phyloP scores from a whole-genome alignment of 1,140 invertebrate species.

The Pteromalus puparum region DNA sequence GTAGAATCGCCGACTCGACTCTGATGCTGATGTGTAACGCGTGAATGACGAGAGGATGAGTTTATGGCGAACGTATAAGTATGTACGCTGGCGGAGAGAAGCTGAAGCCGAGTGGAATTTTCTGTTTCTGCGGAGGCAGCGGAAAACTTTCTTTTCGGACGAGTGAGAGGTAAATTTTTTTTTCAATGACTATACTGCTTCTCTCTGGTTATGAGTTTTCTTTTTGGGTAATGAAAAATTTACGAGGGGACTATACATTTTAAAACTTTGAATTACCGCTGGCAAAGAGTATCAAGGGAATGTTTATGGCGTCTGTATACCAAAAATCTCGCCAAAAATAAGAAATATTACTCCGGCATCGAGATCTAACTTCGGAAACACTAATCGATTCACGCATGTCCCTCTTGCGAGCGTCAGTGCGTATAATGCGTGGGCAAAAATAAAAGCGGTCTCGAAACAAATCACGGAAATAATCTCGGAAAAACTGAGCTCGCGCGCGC shows the following conservation, averaged over 20 bases:
- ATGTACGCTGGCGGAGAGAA: not conserved
- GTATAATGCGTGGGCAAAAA: not conserved
- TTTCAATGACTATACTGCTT: not conserved
- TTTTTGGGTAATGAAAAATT: not conserved
- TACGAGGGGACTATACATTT: not conserved
- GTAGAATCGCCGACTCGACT: not conserved
- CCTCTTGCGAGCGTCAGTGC: too few relatives aligned
- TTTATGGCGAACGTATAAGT: not conserved
- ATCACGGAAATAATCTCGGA: not conserved
- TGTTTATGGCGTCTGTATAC: not conserved
- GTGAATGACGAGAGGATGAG: not conserved
- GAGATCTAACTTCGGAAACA: too few relatives aligned
- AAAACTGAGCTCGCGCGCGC: not conserved
- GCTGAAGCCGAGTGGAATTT: not conserved
- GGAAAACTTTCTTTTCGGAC: not conserved
- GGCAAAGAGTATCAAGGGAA: not conserved
- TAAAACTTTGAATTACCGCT: not conserved
- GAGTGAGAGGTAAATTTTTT: not conserved
- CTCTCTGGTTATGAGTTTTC: not conserved
- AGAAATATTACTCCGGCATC: too few relatives aligned
- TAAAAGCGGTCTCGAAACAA: not conserved
- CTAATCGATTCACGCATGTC: too few relatives aligned
- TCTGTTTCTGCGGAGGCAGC: not conserved
- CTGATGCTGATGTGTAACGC: constrained; percentile 17
- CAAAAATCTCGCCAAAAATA: too few relatives aligned